A percentile compares a stretch with the other conserved stretches of the same genome.
Conservation (phyloP, 2,888 invertebrate species). For the Leucophora obtusa region DNA sequence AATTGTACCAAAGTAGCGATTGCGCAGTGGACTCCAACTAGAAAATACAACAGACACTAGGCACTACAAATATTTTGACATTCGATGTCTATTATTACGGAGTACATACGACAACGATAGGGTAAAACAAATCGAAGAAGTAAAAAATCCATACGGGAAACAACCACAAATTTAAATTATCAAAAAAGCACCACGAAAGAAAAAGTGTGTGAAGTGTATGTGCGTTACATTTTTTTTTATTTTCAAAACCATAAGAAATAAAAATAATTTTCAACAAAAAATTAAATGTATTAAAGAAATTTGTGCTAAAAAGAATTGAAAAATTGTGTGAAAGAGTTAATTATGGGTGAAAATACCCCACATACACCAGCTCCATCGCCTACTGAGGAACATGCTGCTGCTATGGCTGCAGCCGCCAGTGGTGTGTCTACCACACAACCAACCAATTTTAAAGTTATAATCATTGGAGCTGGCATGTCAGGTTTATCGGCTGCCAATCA, state of each 20-base stretch:
- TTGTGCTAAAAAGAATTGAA: not conserved
- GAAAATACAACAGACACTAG: constrained; percentile 38
- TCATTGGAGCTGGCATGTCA: constrained; percentile 89
- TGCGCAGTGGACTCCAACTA: constrained; percentile 48
- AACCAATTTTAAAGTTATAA: constrained; percentile 84
- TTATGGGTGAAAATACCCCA: constrained; percentile 71
- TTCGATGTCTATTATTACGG: constrained; percentile 40
- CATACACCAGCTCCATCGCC: constrained; percentile 72
- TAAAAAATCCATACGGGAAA: constrained; percentile 57
- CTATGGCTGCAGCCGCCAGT: constrained; percentile 53
- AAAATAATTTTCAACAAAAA: not conserved
- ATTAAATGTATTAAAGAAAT: constrained; percentile 44
- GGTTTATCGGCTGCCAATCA: constrained; percentile 92
- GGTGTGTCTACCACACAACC: constrained; percentile 47
- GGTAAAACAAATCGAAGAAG: constrained; percentile 37
- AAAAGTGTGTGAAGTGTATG: constrained; percentile 24
- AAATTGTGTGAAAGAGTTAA: constrained; percentile 24
- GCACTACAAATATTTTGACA: constrained; percentile 50
- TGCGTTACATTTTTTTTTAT: constrained; percentile 31
- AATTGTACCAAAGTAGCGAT: constrained; percentile 38
- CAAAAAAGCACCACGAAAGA: constrained; percentile 11
- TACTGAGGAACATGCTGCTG: constrained; percentile 69
- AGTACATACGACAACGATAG: constrained; percentile 29
- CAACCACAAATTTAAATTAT: constrained; percentile 58
- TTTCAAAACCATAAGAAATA: constrained; percentile 6